Percentiles rank a stretch among this genome's conserved stretches.
phyloP scores from a whole-genome alignment of 2,113 vertebrate species.

The Chloebia gouldiae region DNA sequence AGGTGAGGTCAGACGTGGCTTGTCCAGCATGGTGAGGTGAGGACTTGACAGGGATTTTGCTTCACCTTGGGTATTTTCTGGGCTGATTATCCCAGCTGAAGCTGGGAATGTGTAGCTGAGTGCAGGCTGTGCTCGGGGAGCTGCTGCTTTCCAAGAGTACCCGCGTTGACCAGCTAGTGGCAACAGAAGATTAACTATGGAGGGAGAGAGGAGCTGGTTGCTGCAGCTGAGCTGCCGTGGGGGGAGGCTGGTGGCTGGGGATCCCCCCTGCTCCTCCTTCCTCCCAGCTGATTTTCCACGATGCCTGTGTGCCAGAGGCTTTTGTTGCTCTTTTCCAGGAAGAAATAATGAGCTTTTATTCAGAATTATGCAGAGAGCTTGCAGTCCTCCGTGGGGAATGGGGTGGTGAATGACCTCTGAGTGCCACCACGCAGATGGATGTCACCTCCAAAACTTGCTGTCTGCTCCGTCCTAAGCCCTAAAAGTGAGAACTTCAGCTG shows the following conservation, averaged over 20 bases:
- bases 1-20: rapidly evolving
- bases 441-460: neutral
- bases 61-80: rapidly evolving
- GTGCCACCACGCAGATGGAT: neutral
- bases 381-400: neutral
- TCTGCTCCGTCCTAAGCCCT: neutral
- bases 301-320: neutral
- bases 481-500: neutral
- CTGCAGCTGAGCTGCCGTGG: neutral
- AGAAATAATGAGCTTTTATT: neutral
- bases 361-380: neutral
- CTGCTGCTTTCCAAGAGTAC: constrained; percentile 66
- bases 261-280: neutral
- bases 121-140: neutral
- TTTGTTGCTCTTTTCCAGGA: neutral
- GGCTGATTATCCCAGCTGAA: neutral
- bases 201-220: neutral
- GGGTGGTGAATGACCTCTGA: neutral
- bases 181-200: constrained; percentile 79
- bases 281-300: neutral
- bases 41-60: neutral
- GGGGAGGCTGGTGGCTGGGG: neutral
- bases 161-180: constrained; percentile 77
- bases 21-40: rapidly evolving
- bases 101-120: neutral